Base-by-base conservation (phyloP, 1,140 invertebrate species). In the Agraylea sexmaculata region DNA sequence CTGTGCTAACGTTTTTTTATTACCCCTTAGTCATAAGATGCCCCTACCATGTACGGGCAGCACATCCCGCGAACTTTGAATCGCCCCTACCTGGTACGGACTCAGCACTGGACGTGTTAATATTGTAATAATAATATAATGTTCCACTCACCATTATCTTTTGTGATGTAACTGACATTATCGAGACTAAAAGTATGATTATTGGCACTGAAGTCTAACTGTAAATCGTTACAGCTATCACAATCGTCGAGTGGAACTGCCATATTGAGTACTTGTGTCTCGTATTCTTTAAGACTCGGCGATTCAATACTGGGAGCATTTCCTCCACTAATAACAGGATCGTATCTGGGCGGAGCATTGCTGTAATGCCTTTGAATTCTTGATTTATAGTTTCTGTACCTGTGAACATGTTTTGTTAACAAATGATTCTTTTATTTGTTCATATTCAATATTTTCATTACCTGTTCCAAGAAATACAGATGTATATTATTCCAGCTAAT, bases 381-480 rank as follows among this genome's bases (percentile, higher is more conserved):
- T 50, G 82, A 78, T 51, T 84, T 83, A 53, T 82, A 83, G n/a
- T 78, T 72, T 55, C 82, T 83, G 53, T 85, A 86, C 47, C 80
- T 81, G 45, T 22, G 61, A 62, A 21, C 20, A 37, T 36, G 6
- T 39, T 39, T 39, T 13, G 34, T 25, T 25, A 25, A 7, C n/a
- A n/a, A n/a, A n/a, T 32, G 15, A 15, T 8, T 10, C 6, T 32
- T 27, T 37, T 37, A 33, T 29, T 40, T 15, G n/a, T 19, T 23
- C 13, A 39, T 30, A 41, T 33, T 31, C 7, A 12, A 40, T 22
- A 33, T 33, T 43, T 18, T 13, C 54, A 66, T 70, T 61, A 88
- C 86, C 83, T 87, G 38, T 86, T 85, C 87, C 88, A 92, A 1
- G 87, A 87, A 28, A 89, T 77, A 55, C 89, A 90, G 20, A 93